Evolutionary conservation across 2,113 vertebrate species (phyloP).

Genomic region (Thunnus maccoyii): DNA sequence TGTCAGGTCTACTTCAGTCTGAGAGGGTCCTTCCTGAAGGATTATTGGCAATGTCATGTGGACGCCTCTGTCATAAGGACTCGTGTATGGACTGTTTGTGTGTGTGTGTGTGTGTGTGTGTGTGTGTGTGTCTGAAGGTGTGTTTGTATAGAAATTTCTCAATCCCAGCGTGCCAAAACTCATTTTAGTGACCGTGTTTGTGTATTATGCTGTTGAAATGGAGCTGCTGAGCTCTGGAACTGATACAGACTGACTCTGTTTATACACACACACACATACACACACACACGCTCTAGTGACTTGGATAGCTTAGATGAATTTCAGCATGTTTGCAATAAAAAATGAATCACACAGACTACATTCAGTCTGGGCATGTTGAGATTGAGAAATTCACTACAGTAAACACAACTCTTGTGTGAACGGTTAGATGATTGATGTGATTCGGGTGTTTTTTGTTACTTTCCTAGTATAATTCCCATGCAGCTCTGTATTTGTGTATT

Average conservation of each 20-base stretch:
- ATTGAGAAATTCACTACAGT: conserved; percentile 60
- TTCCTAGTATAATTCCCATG: neutral
- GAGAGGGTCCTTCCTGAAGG: conserved; percentile 19
- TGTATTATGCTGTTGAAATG: conserved; percentile 55
- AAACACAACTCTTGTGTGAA: neutral
- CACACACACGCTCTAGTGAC: conserved; percentile 16
- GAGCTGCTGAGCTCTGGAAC: conserved; percentile 55
- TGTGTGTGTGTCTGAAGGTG: conserved; percentile 4
- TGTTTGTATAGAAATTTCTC: conserved; percentile 35
- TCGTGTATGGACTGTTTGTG: neutral
- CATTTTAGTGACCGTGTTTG: conserved; percentile 42
- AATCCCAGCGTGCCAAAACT: conserved; percentile 41
- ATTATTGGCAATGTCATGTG: conserved; percentile 25
- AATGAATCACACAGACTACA: conserved; percentile 47
- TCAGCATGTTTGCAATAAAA: conserved; percentile 53
- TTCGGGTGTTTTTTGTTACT: conserved; percentile 5
- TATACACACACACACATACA: conserved; percentile 22
- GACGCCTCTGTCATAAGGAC: neutral
- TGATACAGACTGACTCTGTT: conserved; percentile 53
- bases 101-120: conserved; percentile 27
- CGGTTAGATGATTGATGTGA: conserved; percentile 24
- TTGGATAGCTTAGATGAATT: conserved; percentile 50
- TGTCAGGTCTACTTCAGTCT: conserved; percentile 7
- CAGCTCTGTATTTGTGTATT: neutral
- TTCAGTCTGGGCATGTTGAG: conserved; percentile 62